A percentile compares a stretch with the other conserved stretches of the same genome.
Conservation (phyloP, 2,797 vertebrate genomes). For the Apodemus agrarius region DNA sequence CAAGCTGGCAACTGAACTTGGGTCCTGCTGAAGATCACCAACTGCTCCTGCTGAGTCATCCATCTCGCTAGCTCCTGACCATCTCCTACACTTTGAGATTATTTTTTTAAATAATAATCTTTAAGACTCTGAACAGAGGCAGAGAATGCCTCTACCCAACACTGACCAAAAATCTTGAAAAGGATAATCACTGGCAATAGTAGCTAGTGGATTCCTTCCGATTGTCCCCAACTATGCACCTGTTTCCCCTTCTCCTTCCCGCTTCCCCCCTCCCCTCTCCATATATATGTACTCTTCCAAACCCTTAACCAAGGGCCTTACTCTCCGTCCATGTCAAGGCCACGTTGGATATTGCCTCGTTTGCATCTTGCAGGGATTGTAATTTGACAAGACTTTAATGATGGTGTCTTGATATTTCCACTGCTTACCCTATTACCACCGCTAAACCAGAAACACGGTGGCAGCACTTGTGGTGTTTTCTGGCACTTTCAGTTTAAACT, state of each 20-base stretch:
- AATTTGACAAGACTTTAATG: constrained; percentile 73
- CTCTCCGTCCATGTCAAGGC: constrained; percentile 51
- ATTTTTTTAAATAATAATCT: neutral
- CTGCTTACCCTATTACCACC: constrained; percentile 18
- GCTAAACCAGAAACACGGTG: constrained; percentile 57
- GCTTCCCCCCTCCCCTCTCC: too few relatives aligned
- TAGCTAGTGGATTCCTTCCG: neutral
- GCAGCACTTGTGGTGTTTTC: constrained; percentile 52
- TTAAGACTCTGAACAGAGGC: neutral
- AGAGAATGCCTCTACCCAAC: constrained; percentile 8
- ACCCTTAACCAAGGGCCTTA: neutral
- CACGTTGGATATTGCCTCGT: constrained; percentile 32
- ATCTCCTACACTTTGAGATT: neutral
- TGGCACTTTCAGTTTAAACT: constrained; percentile 46
- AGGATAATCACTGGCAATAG: neutral
- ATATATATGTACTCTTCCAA: neutral
- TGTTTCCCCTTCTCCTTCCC: neutral
- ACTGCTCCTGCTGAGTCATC: too few relatives aligned
- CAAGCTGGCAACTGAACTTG: neutral
- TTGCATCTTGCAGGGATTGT: constrained; percentile 63
- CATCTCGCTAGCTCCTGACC: neutral
- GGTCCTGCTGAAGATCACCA: neutral
- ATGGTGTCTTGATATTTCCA: constrained; percentile 62
- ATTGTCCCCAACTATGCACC: neutral
- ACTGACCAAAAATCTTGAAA: neutral